Percentiles rank a stretch among this genome's conserved stretches.
These are phyloP conservation scores for Protomyctophum bolini DNA, from an alignment of 2,113 vertebrate genomes.

Conservation along the genomic window DNA sequence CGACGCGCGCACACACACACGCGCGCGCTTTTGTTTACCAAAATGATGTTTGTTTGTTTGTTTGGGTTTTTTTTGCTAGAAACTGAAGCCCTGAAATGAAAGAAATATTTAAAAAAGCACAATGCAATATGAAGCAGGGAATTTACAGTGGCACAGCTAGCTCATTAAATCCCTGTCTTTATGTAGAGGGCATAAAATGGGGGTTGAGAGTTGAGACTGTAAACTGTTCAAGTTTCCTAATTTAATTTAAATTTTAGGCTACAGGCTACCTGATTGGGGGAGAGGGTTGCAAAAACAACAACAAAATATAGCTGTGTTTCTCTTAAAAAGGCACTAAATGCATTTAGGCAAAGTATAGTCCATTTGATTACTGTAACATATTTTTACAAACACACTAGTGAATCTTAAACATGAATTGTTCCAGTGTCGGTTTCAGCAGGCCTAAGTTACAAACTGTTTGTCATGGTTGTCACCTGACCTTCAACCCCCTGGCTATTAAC, in stretches of 20 bases:
- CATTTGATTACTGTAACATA: neutral
- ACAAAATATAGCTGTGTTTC: neutral
- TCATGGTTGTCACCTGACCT: constrained; percentile 24
- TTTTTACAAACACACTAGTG: no score
- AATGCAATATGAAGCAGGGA: no score
- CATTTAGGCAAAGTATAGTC: neutral
- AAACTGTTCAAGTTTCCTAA: no score
- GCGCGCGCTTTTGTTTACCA: constrained; percentile 1
- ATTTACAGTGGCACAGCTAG: no score
- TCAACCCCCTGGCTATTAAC: constrained; percentile 2
- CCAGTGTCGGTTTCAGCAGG: no score
- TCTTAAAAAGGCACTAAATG: neutral
- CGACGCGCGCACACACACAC: neutral
- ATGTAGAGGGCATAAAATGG: neutral
- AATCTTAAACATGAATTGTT: no score
- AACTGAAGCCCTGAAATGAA: neutral
- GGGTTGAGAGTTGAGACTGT: neutral
- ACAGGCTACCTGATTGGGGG: no score
- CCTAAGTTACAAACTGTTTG: neutral
- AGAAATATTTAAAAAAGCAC: no score
- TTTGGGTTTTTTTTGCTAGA: neutral
- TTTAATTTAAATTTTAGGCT: no score
- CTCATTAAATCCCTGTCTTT: neutral
- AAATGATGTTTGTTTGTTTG: constrained; percentile 8
- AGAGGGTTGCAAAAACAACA: neutral